These are phyloP conservation scores for Drosophila bocqueti DNA, from an alignment of 1,140 invertebrate genomes.

Conservation along the genomic window DNA sequence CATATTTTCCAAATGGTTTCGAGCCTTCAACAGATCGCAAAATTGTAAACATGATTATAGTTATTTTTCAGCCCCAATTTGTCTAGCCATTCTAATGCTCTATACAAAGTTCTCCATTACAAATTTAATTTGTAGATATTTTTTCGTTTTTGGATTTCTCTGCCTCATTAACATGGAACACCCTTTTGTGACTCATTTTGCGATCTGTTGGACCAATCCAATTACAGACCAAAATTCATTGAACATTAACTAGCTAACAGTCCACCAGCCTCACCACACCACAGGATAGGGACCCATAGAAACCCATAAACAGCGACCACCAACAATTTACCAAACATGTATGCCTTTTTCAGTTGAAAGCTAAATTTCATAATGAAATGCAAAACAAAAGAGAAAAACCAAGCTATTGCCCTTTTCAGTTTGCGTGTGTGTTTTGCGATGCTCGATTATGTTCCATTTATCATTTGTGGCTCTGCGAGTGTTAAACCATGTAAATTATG, in stretches of 20 bases:
- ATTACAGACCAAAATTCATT: constrained; percentile 15
- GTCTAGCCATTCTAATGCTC: not conserved
- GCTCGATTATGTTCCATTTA: constrained; percentile 48
- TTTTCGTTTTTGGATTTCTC: no score
- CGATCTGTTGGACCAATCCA: constrained; percentile 41
- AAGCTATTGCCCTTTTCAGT: constrained; percentile 23
- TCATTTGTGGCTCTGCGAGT: constrained; percentile 53
- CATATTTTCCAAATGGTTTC: constrained; percentile 1
- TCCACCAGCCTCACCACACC: constrained; percentile 52
- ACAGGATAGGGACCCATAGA: constrained; percentile 42
- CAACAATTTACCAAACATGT: constrained; percentile 21
- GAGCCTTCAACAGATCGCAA: constrained; percentile 25
- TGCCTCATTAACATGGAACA: not conserved
- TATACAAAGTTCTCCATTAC: not conserved
- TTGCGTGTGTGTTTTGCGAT: constrained; percentile 42
- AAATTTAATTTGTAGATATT: not conserved
- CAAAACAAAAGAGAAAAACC: constrained; percentile 9
- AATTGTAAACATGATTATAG: not conserved
- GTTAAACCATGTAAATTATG: constrained; percentile 69
- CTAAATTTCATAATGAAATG: constrained; percentile 39
- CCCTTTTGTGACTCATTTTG: not conserved
- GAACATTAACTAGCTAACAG: constrained; percentile 32
- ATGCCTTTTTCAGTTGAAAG: constrained; percentile 34
- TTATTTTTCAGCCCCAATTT: not conserved
- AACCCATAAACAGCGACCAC: constrained; percentile 22